Percentiles rank a stretch among this genome's conserved stretches.
Conservation (phyloP, 1,140 invertebrate species). For the Heliothis subflexa region DNA sequence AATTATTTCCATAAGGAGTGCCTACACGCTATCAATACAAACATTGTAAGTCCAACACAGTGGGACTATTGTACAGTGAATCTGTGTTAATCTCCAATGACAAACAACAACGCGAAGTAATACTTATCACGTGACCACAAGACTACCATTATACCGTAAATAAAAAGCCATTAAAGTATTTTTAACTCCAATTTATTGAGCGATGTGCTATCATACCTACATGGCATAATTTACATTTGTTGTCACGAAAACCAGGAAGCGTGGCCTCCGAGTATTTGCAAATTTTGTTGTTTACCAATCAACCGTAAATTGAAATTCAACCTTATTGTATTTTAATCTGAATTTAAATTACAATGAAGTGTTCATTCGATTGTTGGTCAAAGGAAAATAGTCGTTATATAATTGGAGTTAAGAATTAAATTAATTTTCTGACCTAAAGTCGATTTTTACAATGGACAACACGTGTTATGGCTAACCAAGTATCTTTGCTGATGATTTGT, state of each 20-base stretch:
- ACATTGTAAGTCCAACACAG: too few relatives aligned
- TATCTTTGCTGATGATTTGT: not conserved
- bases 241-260: conserved; percentile 38
- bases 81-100: not conserved
- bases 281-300: conserved; percentile 37
- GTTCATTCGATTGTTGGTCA: not conserved
- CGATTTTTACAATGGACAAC: conserved; percentile 33
- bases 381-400: conserved; percentile 31
- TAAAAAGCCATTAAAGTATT: conserved; percentile 15
- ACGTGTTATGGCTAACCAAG: conserved; percentile 31
- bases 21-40: too few relatives aligned
- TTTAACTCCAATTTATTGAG: conserved; percentile 10
- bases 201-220: conserved; percentile 3
- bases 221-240: conserved; percentile 27
- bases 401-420: conserved; percentile 25
- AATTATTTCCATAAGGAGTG: too few relatives aligned
- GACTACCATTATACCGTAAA: not conserved
- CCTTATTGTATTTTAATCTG: conserved; percentile 5
- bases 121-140: not conserved
- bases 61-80: too few relatives aligned
- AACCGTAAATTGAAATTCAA: not conserved
- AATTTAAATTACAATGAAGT: conserved; percentile 16
- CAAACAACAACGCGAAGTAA: not conserved
- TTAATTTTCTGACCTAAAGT: conserved; percentile 15
- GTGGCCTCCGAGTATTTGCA: conserved; percentile 32